A percentile compares a stretch with the other conserved stretches of the same genome.
Evolutionary conservation across 2,113 vertebrate species (phyloP).

Genomic region (Pluvialis apricaria): DNA sequence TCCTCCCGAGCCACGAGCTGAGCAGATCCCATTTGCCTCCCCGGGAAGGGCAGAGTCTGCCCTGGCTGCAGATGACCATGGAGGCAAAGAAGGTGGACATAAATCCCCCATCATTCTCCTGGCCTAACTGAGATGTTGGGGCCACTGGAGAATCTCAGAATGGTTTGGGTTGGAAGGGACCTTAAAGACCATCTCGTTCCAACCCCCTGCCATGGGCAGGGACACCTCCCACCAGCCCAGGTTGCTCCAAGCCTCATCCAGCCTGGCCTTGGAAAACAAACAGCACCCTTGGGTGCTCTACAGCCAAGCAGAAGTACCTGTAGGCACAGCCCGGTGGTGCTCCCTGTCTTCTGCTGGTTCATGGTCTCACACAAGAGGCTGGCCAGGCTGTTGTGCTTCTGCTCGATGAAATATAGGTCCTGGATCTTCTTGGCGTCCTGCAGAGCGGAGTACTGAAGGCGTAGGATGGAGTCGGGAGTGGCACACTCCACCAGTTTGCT

Average conservation of each 20-base stretch:
- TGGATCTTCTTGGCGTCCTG: slow-evolving; percentile 58
- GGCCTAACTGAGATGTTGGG: no score
- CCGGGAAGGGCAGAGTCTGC: background rate
- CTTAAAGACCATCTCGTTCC: no score
- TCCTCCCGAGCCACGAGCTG: background rate
- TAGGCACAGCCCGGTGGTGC: background rate
- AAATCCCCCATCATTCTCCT: background rate
- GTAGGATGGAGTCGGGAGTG: slow-evolving; percentile 84
- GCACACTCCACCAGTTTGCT: slow-evolving; percentile 77
- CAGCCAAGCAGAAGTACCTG: background rate
- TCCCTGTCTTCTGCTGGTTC: background rate
- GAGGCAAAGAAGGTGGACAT: background rate
- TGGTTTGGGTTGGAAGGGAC: no score
- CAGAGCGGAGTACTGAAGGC: slow-evolving; percentile 71
- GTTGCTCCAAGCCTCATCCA: no score
- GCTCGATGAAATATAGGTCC: slow-evolving; percentile 72
- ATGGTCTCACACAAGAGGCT: slow-evolving; percentile 49
- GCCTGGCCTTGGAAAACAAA: no score
- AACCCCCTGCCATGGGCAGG: no score
- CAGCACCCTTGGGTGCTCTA: background rate
- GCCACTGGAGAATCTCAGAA: background rate
- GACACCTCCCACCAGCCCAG: no score
- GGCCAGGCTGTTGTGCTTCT: slow-evolving; percentile 74
- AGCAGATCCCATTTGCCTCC: background rate
- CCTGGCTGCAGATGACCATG: background rate